Percentiles rank a stretch among this genome's conserved stretches.
These are phyloP conservation scores for Aphodius sticticus DNA, from an alignment of 2,888 invertebrate species.

Conservation along the genomic window DNA sequence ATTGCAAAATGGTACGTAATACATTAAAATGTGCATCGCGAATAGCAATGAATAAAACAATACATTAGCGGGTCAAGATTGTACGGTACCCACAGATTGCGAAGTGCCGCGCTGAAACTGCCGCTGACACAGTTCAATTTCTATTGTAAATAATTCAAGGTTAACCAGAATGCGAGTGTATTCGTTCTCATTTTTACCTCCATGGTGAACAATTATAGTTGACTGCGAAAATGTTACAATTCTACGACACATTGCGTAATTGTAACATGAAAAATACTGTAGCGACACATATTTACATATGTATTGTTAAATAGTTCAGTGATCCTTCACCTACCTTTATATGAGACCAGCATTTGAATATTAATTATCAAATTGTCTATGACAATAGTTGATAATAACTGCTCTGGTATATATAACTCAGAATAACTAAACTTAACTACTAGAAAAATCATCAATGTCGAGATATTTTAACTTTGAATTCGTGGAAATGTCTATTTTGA, in stretches of 20 bases:
- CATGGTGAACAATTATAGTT: not conserved
- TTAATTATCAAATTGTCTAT: not conserved
- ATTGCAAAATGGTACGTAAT: not conserved
- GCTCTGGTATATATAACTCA: too few relatives aligned
- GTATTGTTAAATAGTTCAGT: not conserved
- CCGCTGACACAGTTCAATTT: constrained; percentile 27
- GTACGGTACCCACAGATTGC: constrained; percentile 23
- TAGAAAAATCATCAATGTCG: too few relatives aligned
- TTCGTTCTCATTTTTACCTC: constrained; percentile 15
- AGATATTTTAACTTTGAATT: too few relatives aligned
- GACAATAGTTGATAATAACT: not conserved
- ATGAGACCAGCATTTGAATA: not conserved
- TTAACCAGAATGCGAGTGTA: constrained; percentile 21
- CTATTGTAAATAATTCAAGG: constrained; percentile 32
- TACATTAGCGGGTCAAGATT: constrained; percentile 22
- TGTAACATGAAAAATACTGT: not conserved
- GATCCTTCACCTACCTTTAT: not conserved
- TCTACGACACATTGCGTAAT: not conserved
- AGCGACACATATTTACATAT: constrained; percentile 15
- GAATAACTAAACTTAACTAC: too few relatives aligned
- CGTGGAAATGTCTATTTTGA: too few relatives aligned
- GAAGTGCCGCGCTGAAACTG: constrained; percentile 8
- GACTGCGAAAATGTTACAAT: not conserved
- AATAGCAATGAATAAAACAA: constrained; percentile 19
- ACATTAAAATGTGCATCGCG: constrained; percentile 1